Evolutionary conservation across 2,888 invertebrate species (phyloP).

Genomic region (Plemyria rubiginata): DNA sequence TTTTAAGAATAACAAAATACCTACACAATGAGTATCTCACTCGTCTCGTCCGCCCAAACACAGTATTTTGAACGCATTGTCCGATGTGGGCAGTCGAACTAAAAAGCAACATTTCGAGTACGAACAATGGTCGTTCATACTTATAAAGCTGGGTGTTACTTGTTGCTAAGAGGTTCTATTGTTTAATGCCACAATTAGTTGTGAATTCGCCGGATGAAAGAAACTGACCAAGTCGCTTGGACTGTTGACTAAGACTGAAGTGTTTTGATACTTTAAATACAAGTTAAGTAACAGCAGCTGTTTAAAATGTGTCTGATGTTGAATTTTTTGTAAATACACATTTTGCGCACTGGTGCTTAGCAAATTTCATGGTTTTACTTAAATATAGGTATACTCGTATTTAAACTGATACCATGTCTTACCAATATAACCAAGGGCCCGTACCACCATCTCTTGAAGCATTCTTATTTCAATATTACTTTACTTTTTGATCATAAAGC

Average conservation of each 20-base stretch:
- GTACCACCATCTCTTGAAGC: no score
- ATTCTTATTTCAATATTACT: no score
- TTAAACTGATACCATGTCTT: no score
- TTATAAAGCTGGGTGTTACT: conserved; percentile 29
- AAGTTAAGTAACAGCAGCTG: neutral
- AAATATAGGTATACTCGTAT: no score
- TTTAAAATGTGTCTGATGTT: no score
- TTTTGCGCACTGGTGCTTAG: no score
- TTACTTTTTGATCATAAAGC: no score
- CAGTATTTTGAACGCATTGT: conserved; percentile 36
- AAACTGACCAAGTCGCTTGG: conserved; percentile 79
- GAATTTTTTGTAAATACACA: no score
- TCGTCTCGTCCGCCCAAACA: conserved; percentile 23
- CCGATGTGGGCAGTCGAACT: conserved; percentile 28
- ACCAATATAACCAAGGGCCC: no score
- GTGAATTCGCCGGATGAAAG: conserved; percentile 77
- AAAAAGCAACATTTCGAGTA: conserved; percentile 35
- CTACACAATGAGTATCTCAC: conserved; percentile 16
- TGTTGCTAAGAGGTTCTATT: conserved; percentile 82
- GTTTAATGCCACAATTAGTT: conserved; percentile 83
- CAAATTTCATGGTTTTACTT: no score
- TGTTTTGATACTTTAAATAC: conserved; percentile 53
- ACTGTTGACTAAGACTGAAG: conserved; percentile 34
- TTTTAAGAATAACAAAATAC: conserved; percentile 16
- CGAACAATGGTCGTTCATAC: conserved; percentile 60